Conservation (phyloP, 2,888 invertebrate species). For the Ypsolopha scabrella region DNA sequence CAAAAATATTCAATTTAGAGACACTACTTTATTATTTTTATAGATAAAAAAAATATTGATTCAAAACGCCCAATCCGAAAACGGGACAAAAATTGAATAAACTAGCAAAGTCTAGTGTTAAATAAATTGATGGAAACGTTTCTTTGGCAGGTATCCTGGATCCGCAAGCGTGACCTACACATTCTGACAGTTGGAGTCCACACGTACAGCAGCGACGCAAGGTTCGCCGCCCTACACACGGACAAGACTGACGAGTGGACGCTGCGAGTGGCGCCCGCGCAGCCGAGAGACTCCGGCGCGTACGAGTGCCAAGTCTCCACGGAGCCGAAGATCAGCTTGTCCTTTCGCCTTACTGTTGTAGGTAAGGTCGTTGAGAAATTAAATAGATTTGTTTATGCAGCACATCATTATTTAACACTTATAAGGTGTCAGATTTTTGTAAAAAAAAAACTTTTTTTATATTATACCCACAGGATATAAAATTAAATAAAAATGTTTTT, state of each 20-base stretch:
- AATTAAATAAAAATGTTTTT: no score
- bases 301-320: conserved; percentile 95
- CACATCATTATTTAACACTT: no score
- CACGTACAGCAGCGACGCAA: conserved; percentile 75
- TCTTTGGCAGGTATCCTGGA: conserved; percentile 82
- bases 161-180: conserved; percentile 84
- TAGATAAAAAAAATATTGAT: no score
- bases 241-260: conserved; percentile 77
- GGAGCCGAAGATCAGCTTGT: conserved; percentile 86
- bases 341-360: conserved; percentile 80
- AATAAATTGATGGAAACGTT: not conserved
- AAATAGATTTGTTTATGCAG: conserved; percentile 5
- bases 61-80: no score
- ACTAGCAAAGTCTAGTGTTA: no score
- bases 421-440: no score
- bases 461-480: no score
- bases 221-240: conserved; percentile 74
- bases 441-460: no score
- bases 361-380: conserved; percentile 60
- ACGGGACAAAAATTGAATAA: no score
- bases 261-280: conserved; percentile 65
- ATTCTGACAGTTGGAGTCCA: conserved; percentile 74
- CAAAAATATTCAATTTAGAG: no score
- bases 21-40: no score
- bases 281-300: conserved; percentile 84